Evolutionary conservation across 2,113 vertebrate genomes (phyloP).

Genomic region (Athene cunicularia): DNA sequence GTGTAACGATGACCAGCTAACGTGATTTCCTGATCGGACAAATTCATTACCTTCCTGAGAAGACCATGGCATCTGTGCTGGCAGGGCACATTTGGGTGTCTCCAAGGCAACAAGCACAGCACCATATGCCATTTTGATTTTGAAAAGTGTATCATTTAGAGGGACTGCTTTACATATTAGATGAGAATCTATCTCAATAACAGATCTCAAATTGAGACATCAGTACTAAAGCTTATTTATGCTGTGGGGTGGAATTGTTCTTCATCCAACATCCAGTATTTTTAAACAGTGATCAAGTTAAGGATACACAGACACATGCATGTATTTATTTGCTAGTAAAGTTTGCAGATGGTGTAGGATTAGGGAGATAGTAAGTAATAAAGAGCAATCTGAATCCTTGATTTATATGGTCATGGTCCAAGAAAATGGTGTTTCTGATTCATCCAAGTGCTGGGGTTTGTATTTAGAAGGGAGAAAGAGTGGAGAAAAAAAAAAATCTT

Average conservation of each 20-base stretch:
- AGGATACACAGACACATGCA: neutral
- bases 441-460: neutral
- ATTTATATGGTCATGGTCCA: neutral
- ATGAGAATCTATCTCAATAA: neutral
- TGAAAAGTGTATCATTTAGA: neutral
- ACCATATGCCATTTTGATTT: neutral
- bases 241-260: neutral
- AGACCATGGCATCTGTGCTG: neutral
- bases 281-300: neutral
- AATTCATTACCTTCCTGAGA: neutral
- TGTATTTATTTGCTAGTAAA: neutral
- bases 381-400: neutral
- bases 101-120: neutral
- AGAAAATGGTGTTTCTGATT: neutral
- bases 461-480: neutral
- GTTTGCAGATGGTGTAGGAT: neutral
- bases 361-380: neutral
- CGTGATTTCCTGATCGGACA: neutral
- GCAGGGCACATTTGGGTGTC: neutral
- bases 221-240: neutral
- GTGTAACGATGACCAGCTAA: fast-evolving
- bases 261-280: neutral
- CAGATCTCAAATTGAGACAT: neutral
- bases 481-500: neutral
- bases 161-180: neutral